Percentiles rank a stretch among this genome's conserved stretches.
phyloP scores from a whole-genome alignment of 2,797 vertebrate species.

The Acanthopagrus latus region DNA sequence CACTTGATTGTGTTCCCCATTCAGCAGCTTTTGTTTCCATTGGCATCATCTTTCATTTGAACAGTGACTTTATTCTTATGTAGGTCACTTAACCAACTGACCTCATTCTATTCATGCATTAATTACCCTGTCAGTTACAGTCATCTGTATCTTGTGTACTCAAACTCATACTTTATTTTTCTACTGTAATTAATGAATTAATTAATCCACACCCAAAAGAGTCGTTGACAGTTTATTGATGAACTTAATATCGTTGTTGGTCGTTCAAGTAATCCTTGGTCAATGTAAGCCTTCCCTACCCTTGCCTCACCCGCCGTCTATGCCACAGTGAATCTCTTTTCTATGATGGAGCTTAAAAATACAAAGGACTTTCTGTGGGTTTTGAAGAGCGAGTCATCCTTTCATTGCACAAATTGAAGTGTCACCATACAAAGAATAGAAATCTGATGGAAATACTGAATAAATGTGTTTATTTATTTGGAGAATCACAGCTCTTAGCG shows the following conservation, averaged over 20 bases:
- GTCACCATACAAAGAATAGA: slow-evolving; percentile 14
- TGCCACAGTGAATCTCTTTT: slow-evolving; percentile 10
- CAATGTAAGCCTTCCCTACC: no score
- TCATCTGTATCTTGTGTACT: slow-evolving; percentile 27
- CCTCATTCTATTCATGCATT: slow-evolving; percentile 27
- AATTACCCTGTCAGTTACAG: neutral
- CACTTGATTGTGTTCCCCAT: slow-evolving; percentile 23
- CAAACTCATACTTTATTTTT: slow-evolving; percentile 20
- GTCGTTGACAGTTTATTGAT: neutral
- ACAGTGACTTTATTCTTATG: slow-evolving; percentile 19
- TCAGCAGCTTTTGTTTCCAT: slow-evolving; percentile 12
- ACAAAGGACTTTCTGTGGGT: slow-evolving; percentile 3
- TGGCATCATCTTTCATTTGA: slow-evolving; percentile 7
- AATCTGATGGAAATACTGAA: neutral
- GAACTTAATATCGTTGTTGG: no score
- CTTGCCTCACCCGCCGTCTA: no score
- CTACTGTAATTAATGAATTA: neutral
- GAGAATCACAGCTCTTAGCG: neutral
- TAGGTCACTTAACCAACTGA: slow-evolving; percentile 31
- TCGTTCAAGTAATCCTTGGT: no score
- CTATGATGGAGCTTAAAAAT: neutral
- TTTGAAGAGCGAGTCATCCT: slow-evolving; percentile 1
- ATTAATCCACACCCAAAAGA: neutral
- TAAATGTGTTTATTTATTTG: neutral
- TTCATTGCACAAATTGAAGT: neutral